Percentiles rank a stretch among this genome's conserved stretches.
These are phyloP conservation scores for Pollenia amentaria DNA, from an alignment of 2,888 invertebrate species.

Conservation along the genomic window DNA sequence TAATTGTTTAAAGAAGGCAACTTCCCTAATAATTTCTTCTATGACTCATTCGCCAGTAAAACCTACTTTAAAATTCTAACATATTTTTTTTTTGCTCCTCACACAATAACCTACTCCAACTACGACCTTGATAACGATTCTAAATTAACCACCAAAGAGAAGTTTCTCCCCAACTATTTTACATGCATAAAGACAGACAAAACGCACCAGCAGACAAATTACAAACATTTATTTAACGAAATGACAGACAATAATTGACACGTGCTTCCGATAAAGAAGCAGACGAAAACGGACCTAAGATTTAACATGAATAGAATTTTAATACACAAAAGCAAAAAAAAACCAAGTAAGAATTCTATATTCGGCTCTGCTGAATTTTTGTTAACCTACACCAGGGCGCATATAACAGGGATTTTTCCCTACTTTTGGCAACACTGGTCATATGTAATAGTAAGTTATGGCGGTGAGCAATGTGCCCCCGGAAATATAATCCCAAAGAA, in stretches of 20 bases:
- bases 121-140: slow-evolving; percentile 46
- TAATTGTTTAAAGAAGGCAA: too few relatives aligned
- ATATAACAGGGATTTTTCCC: too few relatives aligned
- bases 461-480: too few relatives aligned
- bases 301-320: slow-evolving; percentile 62
- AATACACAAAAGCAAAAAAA: slow-evolving; percentile 35
- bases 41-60: neutral
- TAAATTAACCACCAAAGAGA: neutral
- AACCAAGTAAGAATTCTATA: neutral
- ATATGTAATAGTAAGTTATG: too few relatives aligned
- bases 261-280: slow-evolving; percentile 82
- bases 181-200: slow-evolving; percentile 19
- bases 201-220: slow-evolving; percentile 37
- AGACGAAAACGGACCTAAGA: slow-evolving; percentile 59
- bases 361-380: too few relatives aligned
- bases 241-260: slow-evolving; percentile 78
- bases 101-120: slow-evolving; percentile 68
- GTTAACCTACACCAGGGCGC: neutral
- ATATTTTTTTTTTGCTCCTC: slow-evolving; percentile 17
- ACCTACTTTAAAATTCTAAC: neutral
- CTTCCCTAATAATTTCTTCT: neutral
- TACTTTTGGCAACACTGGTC: too few relatives aligned
- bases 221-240: slow-evolving; percentile 39
- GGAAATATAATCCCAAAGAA: too few relatives aligned
- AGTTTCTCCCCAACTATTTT: slow-evolving; percentile 6